Evolutionary conservation across 2,797 vertebrate species (phyloP).

Genomic region (Poecilia velifera): DNA sequence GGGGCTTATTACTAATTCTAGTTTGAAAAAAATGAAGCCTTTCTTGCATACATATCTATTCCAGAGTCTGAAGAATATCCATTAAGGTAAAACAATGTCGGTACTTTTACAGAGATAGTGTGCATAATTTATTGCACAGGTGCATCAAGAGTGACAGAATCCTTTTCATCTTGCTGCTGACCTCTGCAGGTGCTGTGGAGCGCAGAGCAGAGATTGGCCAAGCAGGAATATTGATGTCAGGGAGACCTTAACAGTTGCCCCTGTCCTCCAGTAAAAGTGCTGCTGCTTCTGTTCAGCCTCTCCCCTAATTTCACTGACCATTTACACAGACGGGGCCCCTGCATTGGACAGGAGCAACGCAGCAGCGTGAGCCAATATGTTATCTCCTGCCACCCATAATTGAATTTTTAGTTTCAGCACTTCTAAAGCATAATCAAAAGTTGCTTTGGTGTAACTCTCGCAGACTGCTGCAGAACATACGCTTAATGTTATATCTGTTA

Average conservation of each 20-base stretch:
- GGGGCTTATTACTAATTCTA: not conserved
- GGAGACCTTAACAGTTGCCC: conserved; percentile 35
- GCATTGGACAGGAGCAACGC: conserved; percentile 16
- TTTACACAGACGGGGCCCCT: conserved; percentile 20
- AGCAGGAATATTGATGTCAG: conserved; percentile 31
- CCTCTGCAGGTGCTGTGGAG: conserved; percentile 31
- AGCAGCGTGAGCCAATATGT: conserved; percentile 34
- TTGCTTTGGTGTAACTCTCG: conserved; percentile 3
- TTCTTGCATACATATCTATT: not conserved
- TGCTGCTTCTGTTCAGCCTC: conserved; percentile 37
- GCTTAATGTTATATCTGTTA: not conserved
- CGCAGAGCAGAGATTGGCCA: conserved; percentile 19
- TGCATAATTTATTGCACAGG: conserved; percentile 8
- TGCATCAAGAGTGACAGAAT: conserved; percentile 27
- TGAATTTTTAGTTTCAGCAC: conserved; percentile 38
- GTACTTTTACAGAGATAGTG: conserved; percentile 5
- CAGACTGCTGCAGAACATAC: not conserved
- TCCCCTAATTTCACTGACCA: conserved; percentile 30
- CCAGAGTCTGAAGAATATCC: not conserved
- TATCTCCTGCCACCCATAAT: conserved; percentile 34
- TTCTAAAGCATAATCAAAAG: conserved; percentile 42
- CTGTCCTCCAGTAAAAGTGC: conserved; percentile 32
- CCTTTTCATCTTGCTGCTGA: conserved; percentile 26
- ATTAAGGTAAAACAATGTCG: not conserved
- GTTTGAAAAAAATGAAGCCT: not conserved